These are phyloP conservation scores for Anastatus disparis DNA, from an alignment of 1,140 invertebrate species.

Conservation along the genomic window DNA sequence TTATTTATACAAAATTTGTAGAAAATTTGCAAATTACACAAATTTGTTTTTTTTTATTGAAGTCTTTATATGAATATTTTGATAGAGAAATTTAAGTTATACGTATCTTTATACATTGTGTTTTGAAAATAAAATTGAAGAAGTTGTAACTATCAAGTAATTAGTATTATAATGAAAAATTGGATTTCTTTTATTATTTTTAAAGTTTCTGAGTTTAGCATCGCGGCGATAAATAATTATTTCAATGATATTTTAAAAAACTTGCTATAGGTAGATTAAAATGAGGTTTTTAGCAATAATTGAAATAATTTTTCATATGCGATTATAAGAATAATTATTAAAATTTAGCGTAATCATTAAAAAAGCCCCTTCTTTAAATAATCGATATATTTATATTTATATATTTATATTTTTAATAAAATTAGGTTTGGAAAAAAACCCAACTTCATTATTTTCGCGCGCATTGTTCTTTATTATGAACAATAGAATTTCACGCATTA, in stretches of 20 bases:
- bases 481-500: neutral
- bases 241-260: no score
- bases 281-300: no score
- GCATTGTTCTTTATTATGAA: constrained; percentile 1
- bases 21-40: constrained; percentile 25
- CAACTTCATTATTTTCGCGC: neutral
- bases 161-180: no score
- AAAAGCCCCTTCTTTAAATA: neutral
- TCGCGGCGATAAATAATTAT: no score
- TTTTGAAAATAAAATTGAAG: neutral
- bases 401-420: neutral
- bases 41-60: neutral
- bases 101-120: neutral
- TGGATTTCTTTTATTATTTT: no score
- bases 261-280: no score
- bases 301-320: no score
- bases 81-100: constrained; percentile 5
- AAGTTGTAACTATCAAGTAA: no score
- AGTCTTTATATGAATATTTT: constrained; percentile 12
- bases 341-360: no score
- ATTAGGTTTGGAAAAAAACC: neutral
- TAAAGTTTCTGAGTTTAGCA: no score
- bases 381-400: neutral
- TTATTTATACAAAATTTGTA: constrained; percentile 31
- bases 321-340: no score